Percentiles rank a stretch among this genome's conserved stretches.
Conservation (phyloP, 2,113 vertebrate genomes). For the Poeciliopsis prolifica region DNA sequence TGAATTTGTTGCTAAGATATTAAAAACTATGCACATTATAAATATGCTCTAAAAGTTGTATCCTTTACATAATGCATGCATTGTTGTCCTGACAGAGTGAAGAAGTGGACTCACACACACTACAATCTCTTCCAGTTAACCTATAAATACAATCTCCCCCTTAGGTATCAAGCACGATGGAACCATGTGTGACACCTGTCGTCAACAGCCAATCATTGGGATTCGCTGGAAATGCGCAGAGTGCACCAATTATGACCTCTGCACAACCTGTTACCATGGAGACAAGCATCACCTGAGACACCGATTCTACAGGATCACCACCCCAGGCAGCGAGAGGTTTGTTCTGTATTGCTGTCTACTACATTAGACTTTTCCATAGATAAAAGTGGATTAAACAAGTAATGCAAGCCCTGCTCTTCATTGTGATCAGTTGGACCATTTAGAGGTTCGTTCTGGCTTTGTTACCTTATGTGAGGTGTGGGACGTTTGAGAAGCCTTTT, state of each 20-base stretch:
- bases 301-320: conserved; percentile 98
- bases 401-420: conserved; percentile 1
- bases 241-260: conserved; percentile 98
- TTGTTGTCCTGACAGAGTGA: neutral
- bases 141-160: neutral
- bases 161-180: conserved; percentile 98
- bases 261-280: conserved; percentile 98
- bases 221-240: conserved; percentile 99
- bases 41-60: neutral
- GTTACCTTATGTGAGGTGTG: conserved; percentile 21
- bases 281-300: conserved; percentile 99
- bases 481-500: conserved; percentile 62
- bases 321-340: conserved; percentile 97
- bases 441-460: conserved; percentile 11
- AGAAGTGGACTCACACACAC: neutral
- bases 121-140: neutral
- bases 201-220: conserved; percentile 98
- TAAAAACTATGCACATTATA: neutral
- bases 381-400: neutral
- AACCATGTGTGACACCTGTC: conserved; percentile 99
- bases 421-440: conserved; percentile 17
- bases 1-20: neutral
- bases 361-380: neutral
- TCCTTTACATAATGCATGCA: neutral
- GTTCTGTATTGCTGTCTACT: conserved; percentile 24